phyloP scores from a whole-genome alignment of 23 tunicate species.

The Ascidia mentula region DNA sequence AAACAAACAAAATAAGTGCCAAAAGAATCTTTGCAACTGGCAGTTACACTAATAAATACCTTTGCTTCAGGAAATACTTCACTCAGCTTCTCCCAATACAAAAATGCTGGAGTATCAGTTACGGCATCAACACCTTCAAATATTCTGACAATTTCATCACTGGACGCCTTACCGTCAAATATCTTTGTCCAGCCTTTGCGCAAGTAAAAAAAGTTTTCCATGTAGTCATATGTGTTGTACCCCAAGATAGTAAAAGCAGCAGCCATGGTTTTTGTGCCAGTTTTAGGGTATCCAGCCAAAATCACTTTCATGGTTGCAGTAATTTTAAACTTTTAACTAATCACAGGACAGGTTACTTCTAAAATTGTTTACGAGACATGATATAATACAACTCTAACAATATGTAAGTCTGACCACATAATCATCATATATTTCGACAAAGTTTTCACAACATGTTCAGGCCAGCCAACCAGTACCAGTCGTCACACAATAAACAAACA shows the following conservation, averaged over 20 bases:
- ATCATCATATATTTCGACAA: too few relatives aligned
- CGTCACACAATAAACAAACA: too few relatives aligned
- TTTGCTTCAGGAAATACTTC: not conserved
- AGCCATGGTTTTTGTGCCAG: not conserved
- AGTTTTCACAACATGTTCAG: too few relatives aligned
- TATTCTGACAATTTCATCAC: not conserved
- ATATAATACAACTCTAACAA: too few relatives aligned
- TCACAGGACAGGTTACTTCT: too few relatives aligned
- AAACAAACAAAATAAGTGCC: not conserved
- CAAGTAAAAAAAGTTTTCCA: not conserved
- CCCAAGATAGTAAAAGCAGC: not conserved
- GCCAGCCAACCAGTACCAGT: too few relatives aligned
- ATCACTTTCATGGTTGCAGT: not conserved
- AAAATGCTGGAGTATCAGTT: not conserved
- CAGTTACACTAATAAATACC: not conserved
- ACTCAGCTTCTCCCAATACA: not conserved
- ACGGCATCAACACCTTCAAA: not conserved
- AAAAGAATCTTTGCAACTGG: not conserved
- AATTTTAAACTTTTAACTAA: too few relatives aligned
- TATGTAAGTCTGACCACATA: too few relatives aligned
- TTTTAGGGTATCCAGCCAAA: not conserved
- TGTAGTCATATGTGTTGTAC: not conserved
- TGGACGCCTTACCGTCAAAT: not conserved
- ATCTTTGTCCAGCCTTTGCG: not conserved
- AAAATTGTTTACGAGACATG: too few relatives aligned